phyloP scores from a whole-genome alignment of 2,888 invertebrate species.

The Sphaerophoria taeniata region DNA sequence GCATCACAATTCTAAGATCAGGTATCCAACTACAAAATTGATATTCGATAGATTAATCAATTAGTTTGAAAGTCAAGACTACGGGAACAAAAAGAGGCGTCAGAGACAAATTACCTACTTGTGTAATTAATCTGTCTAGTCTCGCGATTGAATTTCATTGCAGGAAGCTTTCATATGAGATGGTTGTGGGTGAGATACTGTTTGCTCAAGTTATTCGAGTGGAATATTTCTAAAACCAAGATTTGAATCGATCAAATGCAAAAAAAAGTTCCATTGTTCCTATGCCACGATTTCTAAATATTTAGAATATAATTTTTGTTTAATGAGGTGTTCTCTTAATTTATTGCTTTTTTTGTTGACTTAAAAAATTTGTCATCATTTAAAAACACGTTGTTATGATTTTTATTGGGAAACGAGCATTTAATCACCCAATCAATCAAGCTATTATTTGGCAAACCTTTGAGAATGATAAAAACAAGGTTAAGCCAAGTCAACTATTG shows the following conservation, averaged over 20 bases:
- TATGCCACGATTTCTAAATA: no score
- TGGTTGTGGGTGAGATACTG: slow-evolving; percentile 10
- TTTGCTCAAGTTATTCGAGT: neutral
- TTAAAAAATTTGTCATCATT: no score
- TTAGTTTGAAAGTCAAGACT: slow-evolving; percentile 36
- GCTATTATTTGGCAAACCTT: neutral
- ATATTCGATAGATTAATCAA: slow-evolving; percentile 59
- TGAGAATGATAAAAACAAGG: neutral
- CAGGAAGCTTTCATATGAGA: neutral
- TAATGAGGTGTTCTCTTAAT: no score
- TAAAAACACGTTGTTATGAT: no score
- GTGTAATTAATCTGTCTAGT: slow-evolving; percentile 22
- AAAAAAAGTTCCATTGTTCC: no score
- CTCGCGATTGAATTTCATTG: slow-evolving; percentile 11
- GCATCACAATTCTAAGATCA: slow-evolving; percentile 52
- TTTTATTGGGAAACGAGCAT: no score
- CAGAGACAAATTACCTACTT: slow-evolving; percentile 13
- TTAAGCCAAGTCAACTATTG: neutral
- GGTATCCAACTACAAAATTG: slow-evolving; percentile 41
- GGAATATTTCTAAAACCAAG: neutral
- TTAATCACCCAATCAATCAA: no score
- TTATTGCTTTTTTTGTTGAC: no score
- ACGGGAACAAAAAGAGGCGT: neutral
- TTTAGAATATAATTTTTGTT: no score
- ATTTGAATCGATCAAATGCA: no score